These are phyloP conservation scores for Tachyglossus aculeatus DNA, from an alignment of 2,797 vertebrate species.

Conservation along the genomic window DNA sequence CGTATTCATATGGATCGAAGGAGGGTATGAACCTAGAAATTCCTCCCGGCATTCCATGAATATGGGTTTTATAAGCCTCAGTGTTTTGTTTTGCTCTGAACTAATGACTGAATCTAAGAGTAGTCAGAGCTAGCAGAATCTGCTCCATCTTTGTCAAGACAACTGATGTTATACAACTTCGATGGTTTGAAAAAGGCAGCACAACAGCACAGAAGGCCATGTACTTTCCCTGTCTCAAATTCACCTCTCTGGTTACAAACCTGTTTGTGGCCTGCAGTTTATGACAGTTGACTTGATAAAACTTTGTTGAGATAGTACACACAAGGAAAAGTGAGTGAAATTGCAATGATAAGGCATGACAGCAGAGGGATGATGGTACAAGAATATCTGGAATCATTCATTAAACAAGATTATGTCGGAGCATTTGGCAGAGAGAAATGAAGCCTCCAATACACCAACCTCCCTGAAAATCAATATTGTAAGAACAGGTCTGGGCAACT, in stretches of 20 bases:
- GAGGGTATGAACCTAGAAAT: no score
- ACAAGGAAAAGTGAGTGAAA: constrained; percentile 53
- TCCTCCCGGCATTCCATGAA: no score
- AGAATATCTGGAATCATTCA: constrained; percentile 35
- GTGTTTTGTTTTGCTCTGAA: no score
- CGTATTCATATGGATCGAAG: no score
- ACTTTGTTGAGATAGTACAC: constrained; percentile 51
- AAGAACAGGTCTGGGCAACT: background rate
- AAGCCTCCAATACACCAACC: background rate
- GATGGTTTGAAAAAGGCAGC: background rate
- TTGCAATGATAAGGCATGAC: constrained; percentile 51
- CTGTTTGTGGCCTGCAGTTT: constrained; percentile 47
- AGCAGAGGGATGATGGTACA: constrained; percentile 54
- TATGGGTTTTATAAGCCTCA: no score
- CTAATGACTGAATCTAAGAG: background rate
- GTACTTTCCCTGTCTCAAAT: constrained; percentile 52
- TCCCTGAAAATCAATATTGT: background rate
- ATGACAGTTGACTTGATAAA: constrained; percentile 59
- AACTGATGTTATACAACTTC: background rate
- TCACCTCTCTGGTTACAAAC: constrained; percentile 68
- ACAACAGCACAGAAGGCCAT: constrained; percentile 29
- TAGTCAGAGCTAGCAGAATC: background rate
- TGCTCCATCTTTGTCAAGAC: constrained; percentile 2
- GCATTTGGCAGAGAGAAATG: constrained; percentile 19
- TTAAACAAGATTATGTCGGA: constrained; percentile 42